Base-by-base conservation (phyloP, 2,888 invertebrate species). In the Nymphalis c-album region DNA sequence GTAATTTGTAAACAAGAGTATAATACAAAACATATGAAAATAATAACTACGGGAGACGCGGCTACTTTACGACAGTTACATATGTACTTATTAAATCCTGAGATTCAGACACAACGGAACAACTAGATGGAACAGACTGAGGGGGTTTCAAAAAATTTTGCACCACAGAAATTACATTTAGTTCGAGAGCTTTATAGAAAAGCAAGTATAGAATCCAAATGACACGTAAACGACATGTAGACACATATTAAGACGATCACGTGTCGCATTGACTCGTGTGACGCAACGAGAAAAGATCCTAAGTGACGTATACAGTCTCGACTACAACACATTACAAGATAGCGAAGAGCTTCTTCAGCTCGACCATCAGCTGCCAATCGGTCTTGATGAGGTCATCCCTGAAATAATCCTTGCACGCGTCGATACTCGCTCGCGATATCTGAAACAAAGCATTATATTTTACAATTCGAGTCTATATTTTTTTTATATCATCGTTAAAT, bases 351-450 rank as follows among this genome's bases (percentile, higher is more conserved):
- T 99, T 99, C 93, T 99, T 99, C 83, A 99, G 93, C 92, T 99
- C 99, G 69, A 99, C 97, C 96, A 99, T 98, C 73, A 99, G 93
- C 85, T 97, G 97, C 99, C 99, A 99, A 87, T 99, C 99, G 75
- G 96, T 95, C 93, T 99, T 99, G 82, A 96, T 93, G 80, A 99
- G 94, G 88, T 99, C 99, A 78, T 99, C 99, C 73, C 99, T 95
- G 95, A 99, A 99, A 92, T 99, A 98, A 80, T 99, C 97, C 92
- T 99, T 99, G 93, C 99, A 99, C 10, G 98, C 99, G 91, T 99
- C 99, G 84, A 99, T 99, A 73, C 98, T 98, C 84, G 98, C 97
- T 65, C 99, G 95, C 63, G 97, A 97, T 82, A 99, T 99, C 98
- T 99, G 95, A 13, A 87, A 88, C 82, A 86, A 86, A 53, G 64